Evolutionary conservation across 2,113 vertebrate species (phyloP).

Genomic region (Mustelus asterias): DNA sequence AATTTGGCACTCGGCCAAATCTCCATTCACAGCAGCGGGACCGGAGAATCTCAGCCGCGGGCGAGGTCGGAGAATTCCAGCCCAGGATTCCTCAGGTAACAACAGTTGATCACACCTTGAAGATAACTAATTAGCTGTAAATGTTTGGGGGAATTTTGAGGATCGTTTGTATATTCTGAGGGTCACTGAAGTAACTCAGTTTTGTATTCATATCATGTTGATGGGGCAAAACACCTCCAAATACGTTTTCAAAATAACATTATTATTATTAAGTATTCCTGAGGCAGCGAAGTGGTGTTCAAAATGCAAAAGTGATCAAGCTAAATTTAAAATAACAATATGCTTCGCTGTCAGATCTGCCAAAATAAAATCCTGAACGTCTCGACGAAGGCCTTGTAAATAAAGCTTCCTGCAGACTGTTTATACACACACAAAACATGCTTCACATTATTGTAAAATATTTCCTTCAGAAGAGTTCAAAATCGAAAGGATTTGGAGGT

Average conservation of each 20-base stretch:
- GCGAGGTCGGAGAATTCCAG: no score
- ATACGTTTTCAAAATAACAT: background rate
- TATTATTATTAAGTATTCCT: background rate
- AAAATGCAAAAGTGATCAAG: background rate
- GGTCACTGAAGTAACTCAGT: background rate
- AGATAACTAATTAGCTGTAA: background rate
- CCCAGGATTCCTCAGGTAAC: background rate
- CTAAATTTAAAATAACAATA: background rate
- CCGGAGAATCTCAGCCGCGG: no score
- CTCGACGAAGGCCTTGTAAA: background rate
- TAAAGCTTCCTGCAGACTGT: background rate
- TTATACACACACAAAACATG: background rate
- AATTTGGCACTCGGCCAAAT: no score
- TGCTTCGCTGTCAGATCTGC: background rate
- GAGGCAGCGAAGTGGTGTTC: background rate
- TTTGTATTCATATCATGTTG: background rate
- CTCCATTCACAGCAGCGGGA: no score
- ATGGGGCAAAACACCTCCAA: background rate
- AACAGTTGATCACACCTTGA: background rate
- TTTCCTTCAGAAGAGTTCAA: background rate
- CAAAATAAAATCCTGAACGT: background rate
- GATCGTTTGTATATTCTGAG: background rate
- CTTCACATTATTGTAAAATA: background rate
- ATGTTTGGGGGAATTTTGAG: background rate
- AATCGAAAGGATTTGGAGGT: background rate